Conservation (phyloP, 2,113 vertebrate species). For the Rhinichthys klamathensis region DNA sequence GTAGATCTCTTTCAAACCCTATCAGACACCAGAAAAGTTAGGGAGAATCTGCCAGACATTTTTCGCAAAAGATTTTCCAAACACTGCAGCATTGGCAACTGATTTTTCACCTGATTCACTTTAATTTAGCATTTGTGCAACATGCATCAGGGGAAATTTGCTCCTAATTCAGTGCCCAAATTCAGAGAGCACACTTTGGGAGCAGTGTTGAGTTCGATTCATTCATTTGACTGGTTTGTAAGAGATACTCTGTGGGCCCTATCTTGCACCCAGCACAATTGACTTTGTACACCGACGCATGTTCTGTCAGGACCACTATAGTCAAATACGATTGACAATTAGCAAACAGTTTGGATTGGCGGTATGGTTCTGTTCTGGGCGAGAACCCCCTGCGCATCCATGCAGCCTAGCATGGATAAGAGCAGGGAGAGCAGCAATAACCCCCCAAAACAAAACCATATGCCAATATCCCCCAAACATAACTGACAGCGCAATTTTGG, state of each 20-base stretch:
- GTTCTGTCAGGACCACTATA: too few species aligned
- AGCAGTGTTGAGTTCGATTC: not conserved
- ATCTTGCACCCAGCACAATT: too few species aligned
- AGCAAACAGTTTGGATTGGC: too few species aligned
- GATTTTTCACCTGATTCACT: conserved; percentile 4
- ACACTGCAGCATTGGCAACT: not conserved
- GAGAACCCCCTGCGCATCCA: too few species aligned
- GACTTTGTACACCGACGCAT: too few species aligned
- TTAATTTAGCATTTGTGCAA: conserved; percentile 14
- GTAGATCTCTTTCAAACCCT: not conserved
- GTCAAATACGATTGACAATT: too few species aligned
- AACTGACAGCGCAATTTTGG: too few species aligned
- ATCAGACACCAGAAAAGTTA: not conserved
- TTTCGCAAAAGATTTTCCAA: not conserved
- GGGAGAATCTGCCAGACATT: not conserved
- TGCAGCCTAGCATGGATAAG: too few species aligned
- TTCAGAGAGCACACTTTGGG: not conserved
- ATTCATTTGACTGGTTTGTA: conserved; percentile 33
- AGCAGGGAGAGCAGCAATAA: too few species aligned
- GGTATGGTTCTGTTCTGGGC: too few species aligned
- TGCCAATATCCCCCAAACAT: too few species aligned
- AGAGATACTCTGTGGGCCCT: not conserved
- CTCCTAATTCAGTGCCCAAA: not conserved
- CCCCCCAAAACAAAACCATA: too few species aligned
- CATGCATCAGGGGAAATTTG: not conserved